Base-by-base conservation (phyloP, 2,113 vertebrate species). In the Corydoras maculifer region DNA sequence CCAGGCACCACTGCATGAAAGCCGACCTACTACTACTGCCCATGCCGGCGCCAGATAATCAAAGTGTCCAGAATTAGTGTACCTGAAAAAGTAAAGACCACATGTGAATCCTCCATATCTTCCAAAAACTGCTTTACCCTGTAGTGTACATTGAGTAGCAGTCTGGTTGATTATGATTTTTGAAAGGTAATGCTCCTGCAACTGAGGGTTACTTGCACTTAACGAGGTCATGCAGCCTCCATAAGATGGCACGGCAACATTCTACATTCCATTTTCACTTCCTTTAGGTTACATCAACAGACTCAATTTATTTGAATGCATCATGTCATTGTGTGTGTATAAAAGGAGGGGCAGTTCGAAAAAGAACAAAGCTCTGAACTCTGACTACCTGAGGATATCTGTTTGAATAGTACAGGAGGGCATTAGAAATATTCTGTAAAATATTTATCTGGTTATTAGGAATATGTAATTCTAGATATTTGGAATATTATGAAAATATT, bases 1-100 rank as follows among this genome's bases (percentile, higher is more conserved):
- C 82, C 78, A 85, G 77, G 80, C 82, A 79, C 79, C 84, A 81
- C 78, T 91, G 90, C 90, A 90, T 91, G 90, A 87, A 84, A 76
- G 77, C 81, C 78, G 80, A 70, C 75, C 81, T 61, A 71, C 75
- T 84, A 80, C 75, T 84, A 80, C 75, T 79, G 65, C 61, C 78
- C 84, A 65, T 57, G 67, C 55, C 73, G 58, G 74, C 70, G 58
- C 76, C 75, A 79, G 80, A 83, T 73, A 82, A 70, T 76, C 79
- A 77, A 74, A 82, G 53, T 69, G 82, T 72, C 78, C 75, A 53
- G 75, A 85, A 78, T 14, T 84, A 83, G 65, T 55, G 66, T 68
- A 71, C 71, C 69, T 69, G 68, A 77, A 69, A 65, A 72, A 53
- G 31, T 67, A 58, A 62, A 14, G 62, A 78, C 54, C 67, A 64